Percentiles rank a stretch among this genome's conserved stretches.
These are phyloP conservation scores for Diglossa brunneiventris DNA, from an alignment of 2,113 vertebrate genomes.

Conservation along the genomic window DNA sequence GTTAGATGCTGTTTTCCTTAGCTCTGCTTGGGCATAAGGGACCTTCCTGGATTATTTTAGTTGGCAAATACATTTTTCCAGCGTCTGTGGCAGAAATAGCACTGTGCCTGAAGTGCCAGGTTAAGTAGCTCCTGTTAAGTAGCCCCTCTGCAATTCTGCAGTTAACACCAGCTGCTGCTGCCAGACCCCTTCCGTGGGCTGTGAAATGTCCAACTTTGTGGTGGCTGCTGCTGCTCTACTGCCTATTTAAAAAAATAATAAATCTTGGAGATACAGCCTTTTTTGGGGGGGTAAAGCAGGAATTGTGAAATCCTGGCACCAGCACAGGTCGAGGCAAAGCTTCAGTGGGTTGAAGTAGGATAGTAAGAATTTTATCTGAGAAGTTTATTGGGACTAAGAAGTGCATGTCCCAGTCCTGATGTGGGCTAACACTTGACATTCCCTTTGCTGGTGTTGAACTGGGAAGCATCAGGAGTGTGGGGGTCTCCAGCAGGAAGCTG, in stretches of 20 bases:
- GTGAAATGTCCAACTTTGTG: neutral
- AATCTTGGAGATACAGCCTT: neutral
- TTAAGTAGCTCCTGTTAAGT: conserved; percentile 63
- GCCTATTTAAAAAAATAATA: neutral
- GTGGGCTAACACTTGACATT: neutral
- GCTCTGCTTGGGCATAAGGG: neutral
- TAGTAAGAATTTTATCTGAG: neutral
- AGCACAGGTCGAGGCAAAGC: neutral
- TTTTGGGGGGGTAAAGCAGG: neutral
- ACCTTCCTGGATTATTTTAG: conserved; percentile 42
- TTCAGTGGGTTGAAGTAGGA: neutral
- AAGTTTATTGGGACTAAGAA: neutral
- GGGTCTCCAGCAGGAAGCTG: neutral
- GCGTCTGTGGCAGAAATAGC: conserved; percentile 15
- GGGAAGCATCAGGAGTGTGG: neutral
- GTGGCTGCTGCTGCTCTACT: neutral
- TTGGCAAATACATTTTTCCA: conserved; percentile 51
- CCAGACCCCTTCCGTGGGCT: conserved; percentile 3
- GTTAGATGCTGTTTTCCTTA: conserved; percentile 34
- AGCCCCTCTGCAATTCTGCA: conserved; percentile 39
- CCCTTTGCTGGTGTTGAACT: neutral
- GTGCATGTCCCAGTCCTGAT: neutral
- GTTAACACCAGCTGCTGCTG: conserved; percentile 52
- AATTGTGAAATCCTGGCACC: neutral
- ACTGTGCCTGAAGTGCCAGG: conserved; percentile 40